Evolutionary conservation across 2,797 vertebrate species (phyloP), one percentile per base, ranked within the genome.

Genomic region (Echiichthys vipera): DNA sequence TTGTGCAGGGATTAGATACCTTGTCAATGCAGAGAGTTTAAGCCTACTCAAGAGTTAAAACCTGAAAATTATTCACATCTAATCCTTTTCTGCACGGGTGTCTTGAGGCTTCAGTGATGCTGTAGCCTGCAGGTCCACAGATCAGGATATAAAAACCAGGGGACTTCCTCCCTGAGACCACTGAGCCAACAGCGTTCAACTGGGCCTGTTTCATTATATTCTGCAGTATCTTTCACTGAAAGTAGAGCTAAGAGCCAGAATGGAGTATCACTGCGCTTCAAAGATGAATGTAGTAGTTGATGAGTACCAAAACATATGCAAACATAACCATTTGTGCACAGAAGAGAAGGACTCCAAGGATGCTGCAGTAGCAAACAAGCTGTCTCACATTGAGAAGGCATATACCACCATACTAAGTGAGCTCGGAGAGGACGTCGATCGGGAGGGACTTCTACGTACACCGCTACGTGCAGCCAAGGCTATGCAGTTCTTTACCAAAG

Each of bases 351-450:
- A 74, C 22, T 46, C 37, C 18, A 84, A 76, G n/a, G 79, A 89
- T 0, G 14, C 45, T 5, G 78, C 67, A 20, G 77, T 83, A 2
- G 45, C 32, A 22, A 34, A 50, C 7, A 64, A 64, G 29, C 66
- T 88, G 24, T 61, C 82, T 7, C 59, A 20, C 10, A 45, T 94
- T 51, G 91, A 93, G 70, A 77, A 57, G 3, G 91, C 94, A 5
- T 96, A 95, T 59, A 77, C 30, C n/a, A 82, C 75, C 46, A 89
- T 95, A 39, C 89, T 95, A 65, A 68, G 29, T 10, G 92, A 92
- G 40, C 83, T 95, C 2, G 94, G 94, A 36, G 95, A 95, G 49
- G 75, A 95, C 49, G 85, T 92, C 0, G 84, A 86, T 46, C 82
- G 94, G 3, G 86, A 95, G 71, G 95, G 85, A 45, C 82, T 87